Conservation (phyloP, 2,888 invertebrate species). For the Drosophila monieri region DNA sequence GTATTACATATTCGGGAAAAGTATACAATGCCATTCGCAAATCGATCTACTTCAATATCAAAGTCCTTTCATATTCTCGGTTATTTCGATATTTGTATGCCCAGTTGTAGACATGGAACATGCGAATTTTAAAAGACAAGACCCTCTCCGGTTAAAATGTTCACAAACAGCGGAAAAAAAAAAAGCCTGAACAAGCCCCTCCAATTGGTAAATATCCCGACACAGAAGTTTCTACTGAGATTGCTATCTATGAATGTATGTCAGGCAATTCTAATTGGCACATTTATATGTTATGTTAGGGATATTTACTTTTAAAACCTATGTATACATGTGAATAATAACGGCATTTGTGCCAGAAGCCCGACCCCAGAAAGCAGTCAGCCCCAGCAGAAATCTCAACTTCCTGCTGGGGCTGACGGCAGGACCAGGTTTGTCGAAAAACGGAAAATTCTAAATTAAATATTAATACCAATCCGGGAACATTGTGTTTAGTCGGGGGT, state of each 20-base stretch:
- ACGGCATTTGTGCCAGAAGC: slow-evolving; percentile 9
- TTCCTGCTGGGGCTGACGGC: slow-evolving; percentile 10
- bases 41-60: neutral
- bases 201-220: neutral
- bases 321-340: slow-evolving; percentile 9
- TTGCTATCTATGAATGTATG: slow-evolving; percentile 12
- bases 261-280: slow-evolving; percentile 70
- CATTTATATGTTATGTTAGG: slow-evolving; percentile 58
- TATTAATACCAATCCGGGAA: slow-evolving; percentile 24
- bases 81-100: neutral
- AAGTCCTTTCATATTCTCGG: neutral
- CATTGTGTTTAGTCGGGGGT: slow-evolving; percentile 25
- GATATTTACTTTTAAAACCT: slow-evolving; percentile 9
- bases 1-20: neutral
- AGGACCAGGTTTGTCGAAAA: neutral
- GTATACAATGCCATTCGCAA: neutral
- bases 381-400: neutral
- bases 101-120: slow-evolving; percentile 20
- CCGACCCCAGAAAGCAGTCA: slow-evolving; percentile 5
- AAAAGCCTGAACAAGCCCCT: neutral
- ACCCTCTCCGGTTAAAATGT: neutral
- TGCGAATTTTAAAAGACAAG: neutral
- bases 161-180: neutral
- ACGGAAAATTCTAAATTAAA: slow-evolving; percentile 3
- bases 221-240: slow-evolving; percentile 6